Percentiles rank a stretch among this genome's conserved stretches.
Conservation (phyloP, 2,797 vertebrate genomes). For the Anolis apletophallus region DNA sequence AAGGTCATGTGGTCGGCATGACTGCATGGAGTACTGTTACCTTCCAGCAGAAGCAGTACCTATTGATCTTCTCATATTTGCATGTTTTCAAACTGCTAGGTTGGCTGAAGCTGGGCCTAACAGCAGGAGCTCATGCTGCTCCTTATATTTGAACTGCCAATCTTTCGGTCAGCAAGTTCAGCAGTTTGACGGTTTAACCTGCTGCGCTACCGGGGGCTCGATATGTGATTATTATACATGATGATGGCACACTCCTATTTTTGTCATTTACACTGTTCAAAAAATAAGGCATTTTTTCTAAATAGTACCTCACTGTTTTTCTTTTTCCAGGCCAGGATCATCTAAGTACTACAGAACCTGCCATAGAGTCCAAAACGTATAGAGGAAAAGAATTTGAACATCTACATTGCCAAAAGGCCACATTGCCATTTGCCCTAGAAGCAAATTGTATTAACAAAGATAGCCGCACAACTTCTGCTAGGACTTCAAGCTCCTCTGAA, state of each 20-base stretch:
- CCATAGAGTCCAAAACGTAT: conserved; percentile 71
- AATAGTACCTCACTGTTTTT: conserved; percentile 50
- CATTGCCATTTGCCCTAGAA: conserved; percentile 56
- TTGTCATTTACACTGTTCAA: not conserved
- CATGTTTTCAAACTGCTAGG: no score
- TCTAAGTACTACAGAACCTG: conserved; percentile 72
- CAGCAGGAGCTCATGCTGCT: no score
- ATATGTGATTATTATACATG: not conserved
- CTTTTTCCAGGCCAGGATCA: conserved; percentile 83
- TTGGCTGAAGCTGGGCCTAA: no score
- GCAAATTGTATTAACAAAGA: conserved; percentile 56
- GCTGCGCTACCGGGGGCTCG: no score
- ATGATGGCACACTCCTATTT: conserved; percentile 10
- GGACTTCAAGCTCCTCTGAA: conserved; percentile 46
- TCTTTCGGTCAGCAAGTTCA: no score
- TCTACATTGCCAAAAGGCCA: conserved; percentile 76
- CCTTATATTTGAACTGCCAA: no score
- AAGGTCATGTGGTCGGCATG: no score
- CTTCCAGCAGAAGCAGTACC: no score
- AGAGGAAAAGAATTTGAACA: conserved; percentile 78
- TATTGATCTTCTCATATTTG: no score
- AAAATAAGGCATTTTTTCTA: conserved; percentile 21
- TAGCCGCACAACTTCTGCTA: not conserved
- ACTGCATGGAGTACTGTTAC: no score
- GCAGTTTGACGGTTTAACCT: no score